Percentiles rank a stretch among this genome's conserved stretches.
Evolutionary conservation across 2,797 vertebrate species (phyloP).

Genomic region (Gallirallus australis): DNA sequence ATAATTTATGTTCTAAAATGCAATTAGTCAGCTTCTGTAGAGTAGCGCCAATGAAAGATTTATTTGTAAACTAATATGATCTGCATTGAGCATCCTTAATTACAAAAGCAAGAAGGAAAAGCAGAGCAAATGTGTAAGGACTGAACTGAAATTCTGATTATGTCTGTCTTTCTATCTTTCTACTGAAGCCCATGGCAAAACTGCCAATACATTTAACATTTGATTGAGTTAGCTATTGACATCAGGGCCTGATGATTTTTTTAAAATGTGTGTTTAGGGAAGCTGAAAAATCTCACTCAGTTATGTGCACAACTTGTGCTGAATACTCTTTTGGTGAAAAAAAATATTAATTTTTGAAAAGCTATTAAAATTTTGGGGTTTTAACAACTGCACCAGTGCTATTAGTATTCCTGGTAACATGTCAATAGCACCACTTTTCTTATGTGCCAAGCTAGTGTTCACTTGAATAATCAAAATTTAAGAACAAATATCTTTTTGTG

Average conservation of each 20-base stretch:
- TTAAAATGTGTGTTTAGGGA: background rate
- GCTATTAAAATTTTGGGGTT: background rate
- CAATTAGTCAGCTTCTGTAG: background rate
- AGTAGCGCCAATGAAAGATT: background rate
- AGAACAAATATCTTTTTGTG: background rate
- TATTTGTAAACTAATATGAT: background rate
- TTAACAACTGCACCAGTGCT: background rate
- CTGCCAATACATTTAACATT: background rate
- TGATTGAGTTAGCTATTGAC: background rate
- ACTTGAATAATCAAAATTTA: background rate
- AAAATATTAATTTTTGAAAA: background rate
- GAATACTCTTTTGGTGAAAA: background rate
- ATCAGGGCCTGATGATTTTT: background rate
- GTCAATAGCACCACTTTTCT: background rate
- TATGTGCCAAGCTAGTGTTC: background rate
- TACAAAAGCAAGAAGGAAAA: background rate
- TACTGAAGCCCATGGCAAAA: background rate
- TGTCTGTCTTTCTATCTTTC: background rate
- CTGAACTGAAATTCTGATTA: background rate
- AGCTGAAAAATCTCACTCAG: background rate
- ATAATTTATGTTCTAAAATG: background rate
- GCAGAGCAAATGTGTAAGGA: background rate
- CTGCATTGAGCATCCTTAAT: background rate
- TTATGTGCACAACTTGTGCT: background rate
- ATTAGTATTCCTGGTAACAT: background rate